Evolutionary conservation across 2,113 vertebrate genomes (phyloP).

Genomic region (Petrocephalus zakoni): DNA sequence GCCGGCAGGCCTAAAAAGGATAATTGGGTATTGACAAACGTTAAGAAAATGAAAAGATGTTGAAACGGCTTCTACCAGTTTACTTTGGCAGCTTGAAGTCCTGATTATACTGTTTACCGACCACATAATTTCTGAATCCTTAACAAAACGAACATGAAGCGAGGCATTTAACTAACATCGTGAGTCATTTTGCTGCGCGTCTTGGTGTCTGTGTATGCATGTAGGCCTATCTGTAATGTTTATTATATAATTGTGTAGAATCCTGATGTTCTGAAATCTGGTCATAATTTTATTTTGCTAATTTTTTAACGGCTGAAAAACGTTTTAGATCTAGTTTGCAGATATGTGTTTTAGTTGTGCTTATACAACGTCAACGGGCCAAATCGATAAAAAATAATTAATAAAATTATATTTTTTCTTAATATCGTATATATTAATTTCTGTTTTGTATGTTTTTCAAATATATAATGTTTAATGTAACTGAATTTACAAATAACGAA

Average conservation of each 20-base stretch:
- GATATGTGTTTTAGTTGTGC: not conserved
- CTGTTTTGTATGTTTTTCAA: not conserved
- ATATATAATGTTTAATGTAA: not conserved
- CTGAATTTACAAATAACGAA: not conserved
- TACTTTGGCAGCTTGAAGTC: conserved; percentile 54
- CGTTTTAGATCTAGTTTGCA: not conserved
- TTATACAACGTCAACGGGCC: not conserved
- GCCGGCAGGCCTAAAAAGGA: conserved; percentile 43
- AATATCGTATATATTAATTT: not conserved
- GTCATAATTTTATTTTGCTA: not conserved
- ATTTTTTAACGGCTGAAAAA: not conserved
- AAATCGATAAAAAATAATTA: no score
- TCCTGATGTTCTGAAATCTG: not conserved
- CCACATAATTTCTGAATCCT: conserved; percentile 48
- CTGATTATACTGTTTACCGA: conserved; percentile 59
- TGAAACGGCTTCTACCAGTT: conserved; percentile 39
- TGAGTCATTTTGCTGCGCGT: not conserved
- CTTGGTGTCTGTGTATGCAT: not conserved
- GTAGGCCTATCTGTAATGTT: not conserved
- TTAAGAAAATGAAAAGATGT: conserved; percentile 40
- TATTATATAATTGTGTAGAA: not conserved
- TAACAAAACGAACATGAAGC: conserved; percentile 38
- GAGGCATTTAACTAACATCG: not conserved
- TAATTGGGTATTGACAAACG: conserved; percentile 67
- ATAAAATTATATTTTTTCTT: not conserved